Evolutionary conservation across 2,113 vertebrate species (phyloP), one percentile per base, ranked within the genome.

Genomic region (Geococcyx californianus): DNA sequence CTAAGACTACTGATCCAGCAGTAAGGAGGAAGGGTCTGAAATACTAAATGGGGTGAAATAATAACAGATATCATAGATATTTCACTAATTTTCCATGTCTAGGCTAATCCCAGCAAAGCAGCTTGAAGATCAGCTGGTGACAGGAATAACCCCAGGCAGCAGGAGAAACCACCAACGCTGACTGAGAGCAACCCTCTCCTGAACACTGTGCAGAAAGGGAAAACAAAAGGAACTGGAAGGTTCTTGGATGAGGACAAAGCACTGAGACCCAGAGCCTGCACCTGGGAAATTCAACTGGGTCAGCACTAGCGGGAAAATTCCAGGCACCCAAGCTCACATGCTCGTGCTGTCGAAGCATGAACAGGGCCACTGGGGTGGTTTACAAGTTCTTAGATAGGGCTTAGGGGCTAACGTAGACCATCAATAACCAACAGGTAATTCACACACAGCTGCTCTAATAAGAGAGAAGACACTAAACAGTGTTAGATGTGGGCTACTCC

Each of bases 41-140:
- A 18, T 25, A 80, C 34, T 42, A 76, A 83, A 55, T 7, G 7
- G 59, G 80, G n/a, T 33, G 54, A 83, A 90, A 70, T 90, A 16
- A 0, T 83, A 92, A 68, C 28, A 85, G 58, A 14, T 36, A 63
- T 54, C 58, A 62, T 20, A 82, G 66, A 33, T 60, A 72, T 29
- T 83, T 78, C 49, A 28, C 29, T 66, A 88, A 88, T 45, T 36
- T 36, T 91, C 36, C 42, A 24, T 0, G 1, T 64, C 54, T 33
- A 55, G 29, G 44, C 44, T 87, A 84, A 87, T 76, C 26, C 82
- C 49, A 96, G 63, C 16, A 80, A 74, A 93, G n/a, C 54, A 79
- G 28, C 63, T n/a, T 68, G 26, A 69, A 72, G 49, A 49, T 87
- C 70, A 90, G 58, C 40, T 2, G 2, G 9, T 62, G 62, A 80